These are phyloP conservation scores for Acanthopleura granulata DNA, from an alignment of 2,888 invertebrate genomes.

Conservation along the genomic window DNA sequence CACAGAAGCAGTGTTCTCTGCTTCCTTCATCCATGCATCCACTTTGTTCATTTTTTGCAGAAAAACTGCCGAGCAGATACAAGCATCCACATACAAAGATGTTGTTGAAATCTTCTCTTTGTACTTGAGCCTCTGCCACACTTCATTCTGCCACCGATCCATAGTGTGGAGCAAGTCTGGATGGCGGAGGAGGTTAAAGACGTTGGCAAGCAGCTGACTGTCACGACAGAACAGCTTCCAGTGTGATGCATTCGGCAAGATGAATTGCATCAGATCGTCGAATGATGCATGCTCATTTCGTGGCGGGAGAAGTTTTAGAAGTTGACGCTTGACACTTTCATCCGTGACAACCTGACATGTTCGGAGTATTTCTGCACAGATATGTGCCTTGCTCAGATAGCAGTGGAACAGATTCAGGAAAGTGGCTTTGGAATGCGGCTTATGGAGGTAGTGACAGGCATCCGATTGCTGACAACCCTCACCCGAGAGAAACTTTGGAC, in stretches of 20 bases:
- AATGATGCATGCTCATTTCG: background rate
- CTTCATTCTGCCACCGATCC: background rate
- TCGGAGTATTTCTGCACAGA: background rate
- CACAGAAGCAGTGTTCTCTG: background rate
- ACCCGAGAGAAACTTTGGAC: background rate
- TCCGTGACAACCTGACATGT: background rate
- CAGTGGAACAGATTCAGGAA: background rate
- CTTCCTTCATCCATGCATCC: background rate
- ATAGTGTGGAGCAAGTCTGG: too few species aligned
- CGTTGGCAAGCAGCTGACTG: background rate
- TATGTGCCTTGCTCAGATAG: background rate
- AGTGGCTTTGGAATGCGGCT: background rate
- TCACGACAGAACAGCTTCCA: background rate
- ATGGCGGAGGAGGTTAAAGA: background rate
- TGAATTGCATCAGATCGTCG: background rate
- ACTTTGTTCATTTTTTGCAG: background rate
- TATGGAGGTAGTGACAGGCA: background rate
- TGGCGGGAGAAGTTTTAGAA: background rate
- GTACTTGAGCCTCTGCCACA: background rate
- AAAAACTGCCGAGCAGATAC: too few species aligned
- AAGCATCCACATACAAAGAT: background rate
- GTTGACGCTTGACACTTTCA: background rate
- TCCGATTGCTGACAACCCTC: background rate
- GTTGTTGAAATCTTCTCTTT: background rate
- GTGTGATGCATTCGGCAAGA: background rate